Base-by-base conservation (phyloP, 2,113 vertebrate species). In the Seriola quinqueradiata region DNA sequence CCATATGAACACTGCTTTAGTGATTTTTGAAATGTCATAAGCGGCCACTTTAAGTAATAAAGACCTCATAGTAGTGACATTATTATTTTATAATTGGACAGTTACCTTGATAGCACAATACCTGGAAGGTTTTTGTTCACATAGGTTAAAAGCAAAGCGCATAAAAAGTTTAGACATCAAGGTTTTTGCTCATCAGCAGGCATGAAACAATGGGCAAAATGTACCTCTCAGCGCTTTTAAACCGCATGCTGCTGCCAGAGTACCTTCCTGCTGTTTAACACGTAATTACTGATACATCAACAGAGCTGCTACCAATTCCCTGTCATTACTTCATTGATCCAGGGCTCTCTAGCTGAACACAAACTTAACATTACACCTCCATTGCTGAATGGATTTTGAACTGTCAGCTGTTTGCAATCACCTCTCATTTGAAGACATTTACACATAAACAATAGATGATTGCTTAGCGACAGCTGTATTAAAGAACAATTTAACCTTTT, bases 301-400 rank as follows among this genome's bases (percentile, higher is more conserved):
- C 21, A 50, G 19, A 34, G 38, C 77, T 38, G 36, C 50, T 46
- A 23, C 42, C 50, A 64, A 42, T 77, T 76, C 67, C 44, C 54
- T 67, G 44, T 50, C 73, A 79, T 83, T 48, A 65, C 34, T 19
- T 70, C 52, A 83, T 64, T 71, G 65, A 78, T 86, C 59, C 11
- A 17, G 2, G 2, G 32, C 79, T 80, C 64, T 70, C 23, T 2
- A 34, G 12, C 38, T 34, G 10, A 79, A 75, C n/a, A 40, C 25
- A 5, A 66, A 64, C 60, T 59, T 46, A 8, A 82, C 54, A 79
- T 70, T 88, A 34, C 13, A 63, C 28, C 50, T 38, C 42, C 16
- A 54, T 44, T 34, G 19, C 21, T 59, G 9, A 52, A 66, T 59
- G 80, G 57, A 64, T 58, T 58, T 68, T 32, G 50, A 54, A 65